These are phyloP conservation scores for Corapipo altera DNA, from an alignment of 2,113 vertebrate species.

Conservation along the genomic window DNA sequence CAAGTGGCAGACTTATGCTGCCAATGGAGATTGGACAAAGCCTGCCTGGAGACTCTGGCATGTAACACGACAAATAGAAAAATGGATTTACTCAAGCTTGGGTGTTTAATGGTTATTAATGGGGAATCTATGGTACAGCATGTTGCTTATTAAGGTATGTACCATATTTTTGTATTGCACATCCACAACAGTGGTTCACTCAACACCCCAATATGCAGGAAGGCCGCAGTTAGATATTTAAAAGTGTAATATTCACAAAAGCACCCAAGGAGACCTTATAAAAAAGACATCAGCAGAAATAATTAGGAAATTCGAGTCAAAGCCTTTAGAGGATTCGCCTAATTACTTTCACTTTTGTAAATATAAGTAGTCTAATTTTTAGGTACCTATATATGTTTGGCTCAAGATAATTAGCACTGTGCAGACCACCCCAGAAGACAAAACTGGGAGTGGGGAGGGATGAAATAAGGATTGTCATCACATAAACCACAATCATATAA, in stretches of 20 bases:
- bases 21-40: neutral
- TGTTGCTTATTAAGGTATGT: neutral
- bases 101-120: neutral
- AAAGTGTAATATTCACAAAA: neutral
- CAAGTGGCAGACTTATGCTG: conserved; percentile 18
- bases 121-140: neutral
- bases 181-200: neutral
- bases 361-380: neutral
- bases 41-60: neutral
- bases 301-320: neutral
- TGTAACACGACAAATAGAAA: conserved; percentile 6
- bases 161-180: neutral
- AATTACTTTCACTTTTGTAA: neutral
- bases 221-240: neutral
- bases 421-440: neutral
- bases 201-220: neutral
- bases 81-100: neutral
- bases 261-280: neutral
- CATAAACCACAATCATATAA: neutral
- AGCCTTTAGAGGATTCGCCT: neutral
- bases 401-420: neutral
- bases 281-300: neutral
- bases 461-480: neutral
- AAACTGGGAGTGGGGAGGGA: neutral
- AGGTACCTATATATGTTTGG: neutral